A percentile compares a stretch with the other conserved stretches of the same genome.
Evolutionary conservation across 2,888 invertebrate genomes (phyloP).

Genomic region (Rhingia rostrata): DNA sequence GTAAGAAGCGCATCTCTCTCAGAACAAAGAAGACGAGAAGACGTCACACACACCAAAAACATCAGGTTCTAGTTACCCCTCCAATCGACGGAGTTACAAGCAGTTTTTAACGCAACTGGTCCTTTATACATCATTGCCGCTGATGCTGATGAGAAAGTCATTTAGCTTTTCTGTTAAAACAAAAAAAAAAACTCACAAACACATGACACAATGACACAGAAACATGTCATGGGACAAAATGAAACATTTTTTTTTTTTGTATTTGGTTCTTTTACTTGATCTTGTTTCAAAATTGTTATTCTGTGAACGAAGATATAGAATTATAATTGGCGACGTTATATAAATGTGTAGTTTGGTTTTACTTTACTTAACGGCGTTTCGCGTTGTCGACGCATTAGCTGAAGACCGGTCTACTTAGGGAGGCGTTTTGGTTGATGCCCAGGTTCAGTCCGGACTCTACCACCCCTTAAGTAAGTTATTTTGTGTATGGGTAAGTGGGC

Average conservation of each 20-base stretch:
- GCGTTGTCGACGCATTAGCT: too few species aligned
- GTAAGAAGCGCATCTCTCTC: conserved; percentile 42
- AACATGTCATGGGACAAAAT: conserved; percentile 19
- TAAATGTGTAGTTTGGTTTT: not conserved
- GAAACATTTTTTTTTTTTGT: conserved; percentile 27
- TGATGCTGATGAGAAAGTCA: conserved; percentile 54
- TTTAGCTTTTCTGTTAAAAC: conserved; percentile 50
- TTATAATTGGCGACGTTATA: conserved; percentile 19
- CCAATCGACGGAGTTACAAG: conserved; percentile 50
- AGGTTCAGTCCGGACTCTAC: too few species aligned
- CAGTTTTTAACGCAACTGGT: conserved; percentile 46
- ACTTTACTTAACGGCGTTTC: too few species aligned
- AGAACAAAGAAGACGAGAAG: conserved; percentile 52
- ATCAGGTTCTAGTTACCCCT: conserved; percentile 50
- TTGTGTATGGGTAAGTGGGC: too few species aligned
- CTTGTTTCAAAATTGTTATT: conserved; percentile 24
- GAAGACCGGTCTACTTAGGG: too few species aligned
- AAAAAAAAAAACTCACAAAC: conserved; percentile 7
- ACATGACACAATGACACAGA: conserved; percentile 8
- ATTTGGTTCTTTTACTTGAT: conserved; percentile 9
- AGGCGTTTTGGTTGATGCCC: too few species aligned
- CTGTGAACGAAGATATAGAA: conserved; percentile 38
- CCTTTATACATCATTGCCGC: conserved; percentile 25
- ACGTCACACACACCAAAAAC: conserved; percentile 44
- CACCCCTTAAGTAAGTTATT: too few species aligned